Evolutionary conservation across 2,797 vertebrate species (phyloP).

Genomic region (Cygnus olor): DNA sequence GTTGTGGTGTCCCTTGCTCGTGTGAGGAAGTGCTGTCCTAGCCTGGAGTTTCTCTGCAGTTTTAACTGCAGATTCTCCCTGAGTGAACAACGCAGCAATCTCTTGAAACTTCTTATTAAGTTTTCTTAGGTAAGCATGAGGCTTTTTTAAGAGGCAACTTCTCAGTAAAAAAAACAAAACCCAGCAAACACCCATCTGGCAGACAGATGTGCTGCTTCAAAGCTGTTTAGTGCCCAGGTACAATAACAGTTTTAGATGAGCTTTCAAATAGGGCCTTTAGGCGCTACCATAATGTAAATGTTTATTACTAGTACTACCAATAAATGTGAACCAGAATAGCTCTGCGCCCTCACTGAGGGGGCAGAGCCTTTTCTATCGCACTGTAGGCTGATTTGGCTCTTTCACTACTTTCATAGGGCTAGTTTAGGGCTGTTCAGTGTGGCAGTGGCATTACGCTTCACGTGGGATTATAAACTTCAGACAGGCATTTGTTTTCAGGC

Average conservation of each 20-base stretch:
- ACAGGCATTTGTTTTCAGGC: background rate
- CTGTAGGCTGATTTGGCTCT: background rate
- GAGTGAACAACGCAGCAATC: background rate
- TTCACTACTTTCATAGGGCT: background rate
- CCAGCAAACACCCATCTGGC: conserved; percentile 31
- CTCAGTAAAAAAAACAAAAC: background rate
- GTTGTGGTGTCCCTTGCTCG: background rate
- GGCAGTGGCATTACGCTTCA: background rate
- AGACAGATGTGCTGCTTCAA: conserved; percentile 32
- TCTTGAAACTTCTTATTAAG: background rate
- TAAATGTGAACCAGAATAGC: conserved; percentile 32
- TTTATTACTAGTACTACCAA: conserved; percentile 17
- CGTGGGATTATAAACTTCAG: background rate
- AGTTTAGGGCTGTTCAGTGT: background rate
- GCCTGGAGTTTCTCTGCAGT: accelerated
- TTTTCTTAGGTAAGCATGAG: background rate
- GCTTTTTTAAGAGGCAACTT: background rate
- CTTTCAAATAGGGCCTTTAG: conserved; percentile 28
- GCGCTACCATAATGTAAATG: conserved; percentile 28
- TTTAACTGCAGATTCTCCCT: background rate
- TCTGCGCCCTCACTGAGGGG: background rate
- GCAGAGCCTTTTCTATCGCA: background rate
- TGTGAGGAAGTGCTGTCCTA: background rate
- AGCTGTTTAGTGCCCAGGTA: conserved; percentile 56
- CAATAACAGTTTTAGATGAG: conserved; percentile 24